Evolutionary conservation across 1,140 invertebrate species (phyloP).

Genomic region (Holcopasites calliopsidis): DNA sequence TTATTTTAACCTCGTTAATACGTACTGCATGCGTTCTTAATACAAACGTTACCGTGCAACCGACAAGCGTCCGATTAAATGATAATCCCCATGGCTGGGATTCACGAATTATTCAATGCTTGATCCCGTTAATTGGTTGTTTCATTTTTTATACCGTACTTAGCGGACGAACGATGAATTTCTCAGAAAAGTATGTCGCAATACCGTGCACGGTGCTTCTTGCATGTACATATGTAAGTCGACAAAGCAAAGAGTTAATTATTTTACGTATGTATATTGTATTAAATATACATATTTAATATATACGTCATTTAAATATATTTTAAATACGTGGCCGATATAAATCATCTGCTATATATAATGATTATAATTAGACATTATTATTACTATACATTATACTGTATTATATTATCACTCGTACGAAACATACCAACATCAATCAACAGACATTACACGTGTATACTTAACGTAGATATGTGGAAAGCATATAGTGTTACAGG

Average conservation of each 20-base stretch:
- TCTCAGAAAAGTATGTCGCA: conserved; percentile 15
- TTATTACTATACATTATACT: conserved; percentile 1
- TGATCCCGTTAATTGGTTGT: neutral
- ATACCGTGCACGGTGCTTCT: conserved; percentile 40
- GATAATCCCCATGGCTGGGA: neutral
- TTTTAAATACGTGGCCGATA: conserved; percentile 5
- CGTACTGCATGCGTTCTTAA: too few relatives aligned
- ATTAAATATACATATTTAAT: conserved; percentile 28
- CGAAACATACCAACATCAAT: conserved; percentile 66
- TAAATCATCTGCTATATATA: conserved; percentile 16
- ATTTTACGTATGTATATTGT: conserved; percentile 30
- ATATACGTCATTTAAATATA: too few relatives aligned
- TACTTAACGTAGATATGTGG: conserved; percentile 65
- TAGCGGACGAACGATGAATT: neutral
- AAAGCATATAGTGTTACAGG: conserved; percentile 64
- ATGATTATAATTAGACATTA: neutral
- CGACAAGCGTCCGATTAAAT: neutral
- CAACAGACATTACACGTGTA: conserved; percentile 69
- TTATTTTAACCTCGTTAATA: too few relatives aligned
- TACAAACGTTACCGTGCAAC: neutral
- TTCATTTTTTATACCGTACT: neutral
- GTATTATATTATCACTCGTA: conserved; percentile 44
- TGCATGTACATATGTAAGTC: too few relatives aligned
- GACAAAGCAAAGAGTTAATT: too few relatives aligned
- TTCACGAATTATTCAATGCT: neutral